Evolutionary conservation across 2,797 vertebrate genomes (phyloP), one percentile per base, ranked within the genome.

Genomic region (Uromys caudimaculatus): DNA sequence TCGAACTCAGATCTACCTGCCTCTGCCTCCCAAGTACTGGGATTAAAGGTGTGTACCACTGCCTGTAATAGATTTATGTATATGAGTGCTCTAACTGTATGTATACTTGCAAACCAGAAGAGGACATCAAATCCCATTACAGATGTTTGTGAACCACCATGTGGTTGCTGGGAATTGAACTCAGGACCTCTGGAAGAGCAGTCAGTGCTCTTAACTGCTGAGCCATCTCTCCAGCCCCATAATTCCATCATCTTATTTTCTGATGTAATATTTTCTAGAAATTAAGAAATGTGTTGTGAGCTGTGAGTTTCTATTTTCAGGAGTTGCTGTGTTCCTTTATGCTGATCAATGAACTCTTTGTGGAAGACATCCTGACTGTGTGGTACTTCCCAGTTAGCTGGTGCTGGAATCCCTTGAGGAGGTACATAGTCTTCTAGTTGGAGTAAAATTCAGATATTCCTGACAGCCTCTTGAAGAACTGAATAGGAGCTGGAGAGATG

Each of bases 191-290:
- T 69, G 83, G 19, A 69, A 69, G 64, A 52, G 12, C 19, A 81
- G 35, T 35, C 32, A 54, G 44, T 71, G 64, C 23, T 54, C 84
- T 52, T 71, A 69, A 29, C 60, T 7, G 11, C 44, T 67, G 62
- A 67, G 32, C 44, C 19, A 9, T 54, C 47, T 54, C 84, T 87
- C 32, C 4, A 54, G 50, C 8, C 35, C 84, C 84, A 67, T 24
- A 8, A 54, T 67, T 89, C 64, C 84, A 50, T 54, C 4, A 60
- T 85, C 77, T 89, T 96, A 38, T 91, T 95, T 91, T 76, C 47
- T 32, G 56, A 47, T n/a, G 10, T 91, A n/a, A 89, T 86, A 44
- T 83, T 84, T 93, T 95, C 71, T 77, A 84, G 82, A 73, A 94
- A 86, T 38, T 41, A 62, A 52, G 62, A 90, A 79, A 44, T 62